Evolutionary conservation across 2,113 vertebrate species (phyloP), one percentile per base, ranked within the genome.

Genomic region (Psittacara wagleri): DNA sequence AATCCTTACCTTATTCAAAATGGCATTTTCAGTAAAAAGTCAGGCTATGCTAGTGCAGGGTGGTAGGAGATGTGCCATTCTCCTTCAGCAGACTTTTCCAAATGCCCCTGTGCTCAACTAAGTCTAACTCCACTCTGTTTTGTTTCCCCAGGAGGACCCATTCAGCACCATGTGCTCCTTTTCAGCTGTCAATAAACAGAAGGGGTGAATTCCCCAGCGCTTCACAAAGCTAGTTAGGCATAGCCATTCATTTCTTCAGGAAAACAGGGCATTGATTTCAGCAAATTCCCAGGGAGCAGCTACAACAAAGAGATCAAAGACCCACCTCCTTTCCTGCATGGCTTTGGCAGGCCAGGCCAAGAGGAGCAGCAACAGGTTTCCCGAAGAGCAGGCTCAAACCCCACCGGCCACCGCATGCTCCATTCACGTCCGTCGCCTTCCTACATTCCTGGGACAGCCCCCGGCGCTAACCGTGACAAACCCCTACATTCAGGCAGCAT

Each of bases 161-260:
- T 97, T 97, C 97, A 97, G 94, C 97, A 97, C 97, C 97, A 96
- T 98, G 98, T 93, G 97, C 98, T 97, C 95, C 97, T 95, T 98
- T 98, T 98, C 97, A 98, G 97, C 97, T 98, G 97, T 98, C 98
- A 98, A 98, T 98, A 98, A 98, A 98, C 97, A 98, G 97, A 96
- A 96, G 97, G 88, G 6, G 91, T 95, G 97, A 98, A 98, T 98
- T 97, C 98, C 97, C 96, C 70, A n/a, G 39, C 8, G 86, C 96
- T 97, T 97, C 95, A 98, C 97, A 98, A 98, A 98, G 97, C 97
- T 98, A 96, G 98, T 98, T 97, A 97, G 98, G 97, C 98, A 97
- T 93, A 96, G 96, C 97, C 98, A 98, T 98, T 98, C 97, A 97
- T 93, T 96, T 97, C 97, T 98, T 96, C 97, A 89, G 97, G 98